Evolutionary conservation across 2,888 invertebrate species (phyloP), one percentile per base, ranked within the genome.

Genomic region (Sarcophaga subvicina): DNA sequence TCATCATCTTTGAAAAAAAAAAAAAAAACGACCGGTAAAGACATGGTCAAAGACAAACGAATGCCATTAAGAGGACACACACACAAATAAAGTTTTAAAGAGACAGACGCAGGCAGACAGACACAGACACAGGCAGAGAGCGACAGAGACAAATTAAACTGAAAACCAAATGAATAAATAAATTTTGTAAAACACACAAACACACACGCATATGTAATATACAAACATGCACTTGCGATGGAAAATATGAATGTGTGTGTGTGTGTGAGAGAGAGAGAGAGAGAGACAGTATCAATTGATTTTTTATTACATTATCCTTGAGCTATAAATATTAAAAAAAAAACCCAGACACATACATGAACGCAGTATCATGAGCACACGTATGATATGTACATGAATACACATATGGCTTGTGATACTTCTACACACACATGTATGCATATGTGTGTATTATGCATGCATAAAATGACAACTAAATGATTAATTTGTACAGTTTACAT

Each of bases 281-380:
- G 12, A 60, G 49, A 25, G 64, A 17, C 67, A 75, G 20, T 25
- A 22, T 59, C 64, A 71, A 66, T 80, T 82, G 77, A 70, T 86
- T 85, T 81, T 37, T 78, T 71, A 72, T 73, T 80, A 49, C 63
- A 77, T 86, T 83, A 86, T 86, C 86, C 80, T 83, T 83, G 73
- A 73, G 80, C 86, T 73, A 83, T 86, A 73, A 86, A 83, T 80
- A 69, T 80, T 60, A 12, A 81, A 81, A 83, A 45, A 12, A 81
- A 81, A 37, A 37, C 0, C 37, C 37, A 37, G 37, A 37, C 37
- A 37, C 37, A 37, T 37, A 37, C 37, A 37, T 37, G 6, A 37
- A 37, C 37, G 37, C 37, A 37, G 37, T 37, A 37, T 37, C 37
- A 37, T 37, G 0, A 37, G 8, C 37, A 37, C 37, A 37, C 2